A percentile compares a stretch with the other conserved stretches of the same genome.
Conservation (phyloP, 2,888 invertebrate species). For the Eilema caniola region DNA sequence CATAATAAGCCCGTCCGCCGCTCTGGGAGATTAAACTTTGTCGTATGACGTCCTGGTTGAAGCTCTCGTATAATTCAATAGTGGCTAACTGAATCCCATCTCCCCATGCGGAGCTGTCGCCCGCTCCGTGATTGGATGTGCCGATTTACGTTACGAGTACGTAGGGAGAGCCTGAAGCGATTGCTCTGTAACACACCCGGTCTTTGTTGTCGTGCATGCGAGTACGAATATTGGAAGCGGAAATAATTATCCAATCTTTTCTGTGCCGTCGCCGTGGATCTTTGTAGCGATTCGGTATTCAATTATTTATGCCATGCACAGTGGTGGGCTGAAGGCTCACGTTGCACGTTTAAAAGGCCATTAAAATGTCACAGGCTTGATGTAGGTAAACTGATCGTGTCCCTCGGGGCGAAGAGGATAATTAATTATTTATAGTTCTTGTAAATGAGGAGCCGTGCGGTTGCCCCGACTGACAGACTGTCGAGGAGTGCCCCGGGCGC, state of each 20-base stretch:
- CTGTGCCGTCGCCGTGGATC: conserved; percentile 48
- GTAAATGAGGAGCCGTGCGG: conserved; percentile 54
- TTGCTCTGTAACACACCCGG: conserved; percentile 64
- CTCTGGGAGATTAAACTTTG: conserved; percentile 84
- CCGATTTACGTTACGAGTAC: conserved; percentile 67
- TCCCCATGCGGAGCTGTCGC: conserved; percentile 64
- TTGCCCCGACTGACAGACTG: conserved; percentile 26
- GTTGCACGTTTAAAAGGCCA: conserved; percentile 77
- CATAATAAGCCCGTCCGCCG: conserved; percentile 83
- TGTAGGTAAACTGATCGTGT: conserved; percentile 69
- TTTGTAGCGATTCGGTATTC: conserved; percentile 56
- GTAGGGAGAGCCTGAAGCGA: conserved; percentile 61
- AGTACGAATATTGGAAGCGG: conserved; percentile 67
- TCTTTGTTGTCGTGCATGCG: conserved; percentile 63
- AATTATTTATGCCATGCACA: conserved; percentile 68
- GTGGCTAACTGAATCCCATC: conserved; percentile 83
- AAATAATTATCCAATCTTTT: conserved; percentile 72
- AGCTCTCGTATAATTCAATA: conserved; percentile 84
- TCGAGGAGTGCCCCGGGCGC: conserved; percentile 24
- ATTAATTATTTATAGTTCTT: conserved; percentile 82
- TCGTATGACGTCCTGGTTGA: conserved; percentile 82
- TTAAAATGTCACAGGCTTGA: conserved; percentile 82
- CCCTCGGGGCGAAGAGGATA: conserved; percentile 64
- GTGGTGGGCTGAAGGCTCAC: conserved; percentile 63
- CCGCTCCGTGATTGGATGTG: conserved; percentile 72